Conservation (phyloP, 2,113 vertebrate genomes). For the Pholis gunnellus region DNA sequence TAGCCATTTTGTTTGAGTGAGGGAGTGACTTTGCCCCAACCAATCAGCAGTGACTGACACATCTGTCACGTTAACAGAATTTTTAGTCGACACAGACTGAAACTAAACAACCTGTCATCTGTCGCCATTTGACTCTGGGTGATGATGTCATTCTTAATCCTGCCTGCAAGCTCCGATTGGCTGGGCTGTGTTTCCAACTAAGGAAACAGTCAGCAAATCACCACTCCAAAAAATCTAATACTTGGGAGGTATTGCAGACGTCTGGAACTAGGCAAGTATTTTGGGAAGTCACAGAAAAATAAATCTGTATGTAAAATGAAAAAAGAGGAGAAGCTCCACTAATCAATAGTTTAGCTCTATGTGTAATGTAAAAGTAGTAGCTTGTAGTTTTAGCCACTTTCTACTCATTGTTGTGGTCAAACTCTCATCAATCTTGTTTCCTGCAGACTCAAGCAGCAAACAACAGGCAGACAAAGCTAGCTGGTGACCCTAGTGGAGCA, state of each 20-base stretch:
- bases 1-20: neutral
- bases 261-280: neutral
- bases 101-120: neutral
- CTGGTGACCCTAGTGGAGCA: neutral
- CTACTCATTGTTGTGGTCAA: neutral
- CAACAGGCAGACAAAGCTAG: neutral
- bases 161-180: neutral
- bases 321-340: neutral
- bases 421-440: neutral
- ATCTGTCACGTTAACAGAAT: neutral
- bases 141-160: neutral
- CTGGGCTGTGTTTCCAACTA: neutral
- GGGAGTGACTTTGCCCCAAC: neutral
- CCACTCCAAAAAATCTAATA: neutral
- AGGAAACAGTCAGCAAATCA: neutral
- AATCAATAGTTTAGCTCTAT: neutral
- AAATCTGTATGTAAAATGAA: neutral
- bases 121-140: neutral
- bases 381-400: neutral
- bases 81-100: neutral
- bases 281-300: neutral
- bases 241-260: neutral
- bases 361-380: neutral
- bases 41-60: neutral
- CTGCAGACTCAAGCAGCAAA: neutral